Conservation (phyloP, 2,113 vertebrate genomes). For the Butorides virescens region DNA sequence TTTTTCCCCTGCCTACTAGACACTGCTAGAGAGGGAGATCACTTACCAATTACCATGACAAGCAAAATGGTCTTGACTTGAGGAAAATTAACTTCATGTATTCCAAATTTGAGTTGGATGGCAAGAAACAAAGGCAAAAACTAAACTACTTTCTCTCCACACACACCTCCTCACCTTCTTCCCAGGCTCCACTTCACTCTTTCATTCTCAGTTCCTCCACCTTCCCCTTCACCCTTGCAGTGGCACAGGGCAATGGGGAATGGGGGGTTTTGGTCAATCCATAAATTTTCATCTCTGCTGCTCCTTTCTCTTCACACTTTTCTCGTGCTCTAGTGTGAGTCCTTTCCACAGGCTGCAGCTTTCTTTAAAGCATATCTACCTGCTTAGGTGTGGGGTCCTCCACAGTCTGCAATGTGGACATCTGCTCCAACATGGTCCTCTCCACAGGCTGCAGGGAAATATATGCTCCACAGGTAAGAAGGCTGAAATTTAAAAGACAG, state of each 20-base stretch:
- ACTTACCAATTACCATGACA: not conserved
- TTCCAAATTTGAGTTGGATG: not conserved
- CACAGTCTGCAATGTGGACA: too few relatives aligned
- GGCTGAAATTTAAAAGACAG: not conserved
- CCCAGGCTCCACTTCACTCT: not conserved
- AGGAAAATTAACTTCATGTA: not conserved
- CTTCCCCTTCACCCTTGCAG: accelerated
- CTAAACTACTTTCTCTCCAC: not conserved
- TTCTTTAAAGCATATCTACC: not conserved
- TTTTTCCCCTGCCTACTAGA: not conserved
- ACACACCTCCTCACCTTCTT: accelerated
- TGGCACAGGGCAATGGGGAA: not conserved
- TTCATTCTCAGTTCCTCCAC: not conserved
- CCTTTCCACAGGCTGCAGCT: not conserved
- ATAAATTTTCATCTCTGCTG: not conserved
- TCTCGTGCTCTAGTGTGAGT: not conserved
- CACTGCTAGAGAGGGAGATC: not conserved
- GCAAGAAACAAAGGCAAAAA: not conserved
- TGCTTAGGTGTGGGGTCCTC: not conserved
- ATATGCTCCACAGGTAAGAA: not conserved
- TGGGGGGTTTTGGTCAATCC: not conserved
- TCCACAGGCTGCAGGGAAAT: not conserved
- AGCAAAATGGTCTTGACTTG: not conserved
- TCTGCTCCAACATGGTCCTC: not conserved
- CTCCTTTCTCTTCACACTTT: not conserved